These are phyloP conservation scores for Drosophila triauraria DNA, from an alignment of 1,140 invertebrate genomes.

Conservation along the genomic window DNA sequence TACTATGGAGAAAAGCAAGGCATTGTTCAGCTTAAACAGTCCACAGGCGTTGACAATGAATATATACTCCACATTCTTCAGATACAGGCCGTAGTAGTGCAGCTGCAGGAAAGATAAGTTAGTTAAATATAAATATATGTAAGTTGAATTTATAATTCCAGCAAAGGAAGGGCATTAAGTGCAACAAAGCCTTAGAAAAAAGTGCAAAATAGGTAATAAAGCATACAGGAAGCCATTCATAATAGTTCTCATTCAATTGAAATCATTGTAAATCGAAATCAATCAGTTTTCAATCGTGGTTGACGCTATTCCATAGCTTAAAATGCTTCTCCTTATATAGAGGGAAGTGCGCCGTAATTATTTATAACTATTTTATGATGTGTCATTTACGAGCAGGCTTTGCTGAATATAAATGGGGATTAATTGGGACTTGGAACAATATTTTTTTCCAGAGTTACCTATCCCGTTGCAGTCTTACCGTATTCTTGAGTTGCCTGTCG, in stretches of 20 bases:
- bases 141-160: too few relatives aligned
- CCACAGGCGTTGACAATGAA: constrained; percentile 54
- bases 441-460: neutral
- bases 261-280: constrained; percentile 1
- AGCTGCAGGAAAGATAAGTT: constrained; percentile 33
- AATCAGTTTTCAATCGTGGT: constrained; percentile 14
- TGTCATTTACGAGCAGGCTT: constrained; percentile 19
- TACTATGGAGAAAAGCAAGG: constrained; percentile 53
- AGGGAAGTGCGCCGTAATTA: neutral
- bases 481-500: constrained; percentile 31
- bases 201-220: neutral
- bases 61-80: constrained; percentile 49
- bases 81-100: constrained; percentile 53
- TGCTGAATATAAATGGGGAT: constrained; percentile 10
- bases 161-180: neutral
- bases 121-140: too few relatives aligned
- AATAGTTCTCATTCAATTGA: constrained; percentile 8
- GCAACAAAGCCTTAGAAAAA: neutral
- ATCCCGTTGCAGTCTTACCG: constrained; percentile 35
- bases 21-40: constrained; percentile 66
- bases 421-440: neutral
- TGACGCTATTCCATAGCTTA: constrained; percentile 1
- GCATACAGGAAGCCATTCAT: neutral
- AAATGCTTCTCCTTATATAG: constrained; percentile 4
- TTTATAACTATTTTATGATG: constrained; percentile 30